phyloP scores from a whole-genome alignment of 2,113 vertebrate genomes.

The Indri indri region DNA sequence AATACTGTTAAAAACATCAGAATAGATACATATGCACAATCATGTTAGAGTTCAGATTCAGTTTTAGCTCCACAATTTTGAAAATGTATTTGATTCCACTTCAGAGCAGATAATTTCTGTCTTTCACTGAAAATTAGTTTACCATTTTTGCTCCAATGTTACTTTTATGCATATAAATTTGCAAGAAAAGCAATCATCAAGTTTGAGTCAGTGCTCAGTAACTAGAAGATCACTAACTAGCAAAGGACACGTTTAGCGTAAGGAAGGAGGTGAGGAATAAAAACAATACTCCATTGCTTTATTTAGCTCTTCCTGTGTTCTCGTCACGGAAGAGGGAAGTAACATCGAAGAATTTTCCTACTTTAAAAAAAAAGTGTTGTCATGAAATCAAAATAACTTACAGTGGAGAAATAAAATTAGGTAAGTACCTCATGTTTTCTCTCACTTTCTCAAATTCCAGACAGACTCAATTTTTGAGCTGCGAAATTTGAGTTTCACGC shows the following conservation, averaged over 20 bases:
- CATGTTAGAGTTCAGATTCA: background rate
- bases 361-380: background rate
- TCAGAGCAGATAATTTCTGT: background rate
- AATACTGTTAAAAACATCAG: background rate
- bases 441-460: background rate
- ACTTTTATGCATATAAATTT: background rate
- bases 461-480: background rate
- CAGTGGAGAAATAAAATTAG: background rate
- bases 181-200: background rate
- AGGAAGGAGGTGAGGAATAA: background rate
- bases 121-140: constrained; percentile 37
- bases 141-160: background rate
- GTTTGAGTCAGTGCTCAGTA: background rate
- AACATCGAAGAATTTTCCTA: background rate
- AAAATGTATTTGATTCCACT: background rate
- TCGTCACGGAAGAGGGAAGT: background rate
- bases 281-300: background rate
- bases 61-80: background rate
- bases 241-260: background rate
- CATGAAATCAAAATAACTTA: background rate
- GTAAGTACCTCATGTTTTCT: background rate
- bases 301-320: background rate
- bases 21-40: background rate
- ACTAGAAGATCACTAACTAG: background rate
- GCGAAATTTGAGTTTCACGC: background rate